Evolutionary conservation across 2,888 invertebrate species (phyloP).

Genomic region (Callyntrura sp.): DNA sequence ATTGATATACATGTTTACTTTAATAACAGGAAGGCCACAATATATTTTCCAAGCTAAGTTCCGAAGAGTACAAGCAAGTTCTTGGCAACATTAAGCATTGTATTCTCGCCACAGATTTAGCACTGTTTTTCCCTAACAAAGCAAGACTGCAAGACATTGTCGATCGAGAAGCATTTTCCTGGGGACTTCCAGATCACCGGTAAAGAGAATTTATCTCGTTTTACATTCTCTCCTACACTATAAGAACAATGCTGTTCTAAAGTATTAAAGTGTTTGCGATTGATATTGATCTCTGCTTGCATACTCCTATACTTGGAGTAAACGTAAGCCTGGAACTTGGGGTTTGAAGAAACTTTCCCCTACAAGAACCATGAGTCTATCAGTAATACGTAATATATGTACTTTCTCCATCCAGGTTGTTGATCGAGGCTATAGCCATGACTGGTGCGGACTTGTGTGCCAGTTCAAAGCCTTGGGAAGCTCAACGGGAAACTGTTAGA

Average conservation of each 20-base stretch:
- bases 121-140: conserved; percentile 92
- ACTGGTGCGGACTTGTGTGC: conserved; percentile 94
- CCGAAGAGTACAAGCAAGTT: conserved; percentile 91
- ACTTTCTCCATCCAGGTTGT: conserved; percentile 85
- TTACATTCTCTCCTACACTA: not conserved
- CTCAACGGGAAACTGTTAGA: conserved; percentile 92
- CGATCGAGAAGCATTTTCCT: conserved; percentile 88
- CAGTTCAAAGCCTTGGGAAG: conserved; percentile 93
- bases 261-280: not conserved
- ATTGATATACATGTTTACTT: no score
- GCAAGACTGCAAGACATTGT: conserved; percentile 88
- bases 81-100: conserved; percentile 92
- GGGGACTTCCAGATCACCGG: conserved; percentile 89
- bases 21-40: conserved; percentile 92
- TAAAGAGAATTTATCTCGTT: conserved; percentile 81
- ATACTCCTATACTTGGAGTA: not conserved
- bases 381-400: no score
- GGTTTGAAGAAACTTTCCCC: not conserved
- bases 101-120: conserved; percentile 94
- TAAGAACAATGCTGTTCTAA: not conserved
- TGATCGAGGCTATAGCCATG: conserved; percentile 92
- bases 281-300: conserved; percentile 45
- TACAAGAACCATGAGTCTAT: not conserved
- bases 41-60: conserved; percentile 91
- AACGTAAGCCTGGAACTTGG: no score